Evolutionary conservation across 2,113 vertebrate genomes (phyloP).

Genomic region (Garra rufa): DNA sequence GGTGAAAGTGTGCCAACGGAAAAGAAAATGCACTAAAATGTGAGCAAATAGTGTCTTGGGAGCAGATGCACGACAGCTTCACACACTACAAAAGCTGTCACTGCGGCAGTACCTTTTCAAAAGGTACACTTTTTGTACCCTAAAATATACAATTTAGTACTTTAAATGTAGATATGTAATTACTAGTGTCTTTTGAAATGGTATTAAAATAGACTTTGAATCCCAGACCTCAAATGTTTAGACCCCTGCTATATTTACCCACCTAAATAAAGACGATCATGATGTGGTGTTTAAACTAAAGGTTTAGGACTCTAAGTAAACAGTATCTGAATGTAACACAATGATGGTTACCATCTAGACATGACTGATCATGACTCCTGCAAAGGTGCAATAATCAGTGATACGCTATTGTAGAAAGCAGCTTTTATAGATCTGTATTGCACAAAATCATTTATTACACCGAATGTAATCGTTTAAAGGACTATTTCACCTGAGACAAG

Average conservation of each 20-base stretch:
- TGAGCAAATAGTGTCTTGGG: constrained; percentile 10
- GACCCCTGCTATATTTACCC: neutral
- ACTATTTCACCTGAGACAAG: neutral
- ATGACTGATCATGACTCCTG: neutral
- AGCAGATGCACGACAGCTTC: constrained; percentile 30
- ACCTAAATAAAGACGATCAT: neutral
- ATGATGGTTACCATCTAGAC: neutral
- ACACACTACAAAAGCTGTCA: constrained; percentile 7
- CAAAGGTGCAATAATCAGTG: neutral
- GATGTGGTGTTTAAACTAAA: neutral
- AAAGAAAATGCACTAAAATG: constrained; percentile 45
- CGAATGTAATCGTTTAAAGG: neutral
- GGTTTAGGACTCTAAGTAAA: neutral
- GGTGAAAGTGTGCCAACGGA: constrained; percentile 42
- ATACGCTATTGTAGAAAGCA: neutral
- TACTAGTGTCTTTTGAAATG: no score
- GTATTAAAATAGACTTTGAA: neutral
- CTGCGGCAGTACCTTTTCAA: neutral
- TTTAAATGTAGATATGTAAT: neutral
- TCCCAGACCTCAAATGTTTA: neutral
- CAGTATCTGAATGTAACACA: neutral
- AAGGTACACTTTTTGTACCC: neutral
- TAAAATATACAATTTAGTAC: neutral
- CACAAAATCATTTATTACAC: neutral
- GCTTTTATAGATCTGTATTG: neutral